Evolutionary conservation across 1,140 invertebrate genomes (phyloP).

Genomic region (Marisa cornuarietis): DNA sequence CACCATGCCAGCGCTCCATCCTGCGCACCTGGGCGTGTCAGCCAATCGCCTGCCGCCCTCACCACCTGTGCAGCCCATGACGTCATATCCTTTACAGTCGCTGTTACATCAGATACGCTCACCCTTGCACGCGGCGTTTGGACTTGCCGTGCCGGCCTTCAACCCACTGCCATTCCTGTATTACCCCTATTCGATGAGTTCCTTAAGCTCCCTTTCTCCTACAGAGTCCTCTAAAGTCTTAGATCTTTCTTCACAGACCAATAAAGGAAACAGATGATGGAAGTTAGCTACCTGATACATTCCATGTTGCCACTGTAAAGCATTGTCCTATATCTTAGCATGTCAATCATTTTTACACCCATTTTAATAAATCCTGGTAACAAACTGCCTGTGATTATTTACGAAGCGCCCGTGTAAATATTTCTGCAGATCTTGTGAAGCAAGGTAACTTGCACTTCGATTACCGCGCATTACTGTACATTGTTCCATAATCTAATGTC

Average conservation of each 20-base stretch:
- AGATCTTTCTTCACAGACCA: not conserved
- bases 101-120: slow-evolving; percentile 16
- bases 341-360: no score
- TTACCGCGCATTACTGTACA: no score
- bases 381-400: no score
- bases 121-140: slow-evolving; percentile 15
- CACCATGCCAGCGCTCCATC: not conserved
- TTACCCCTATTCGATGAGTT: slow-evolving; percentile 9
- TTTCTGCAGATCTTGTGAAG: no score
- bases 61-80: slow-evolving; percentile 9
- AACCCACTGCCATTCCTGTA: slow-evolving; percentile 5
- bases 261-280: not conserved
- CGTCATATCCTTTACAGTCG: slow-evolving; percentile 17
- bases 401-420: no score
- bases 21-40: slow-evolving; percentile 11
- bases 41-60: slow-evolving; percentile 10
- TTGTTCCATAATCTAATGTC: no score
- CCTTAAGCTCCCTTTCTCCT: not conserved
- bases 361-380: no score
- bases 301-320: no score
- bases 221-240: not conserved
- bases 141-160: not conserved
- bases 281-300: not conserved
- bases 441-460: no score
- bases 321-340: no score